A percentile compares a stretch with the other conserved stretches of the same genome.
These are phyloP conservation scores for Zootermopsis nevadensis DNA, from an alignment of 2,888 invertebrate genomes.

Conservation along the genomic window DNA sequence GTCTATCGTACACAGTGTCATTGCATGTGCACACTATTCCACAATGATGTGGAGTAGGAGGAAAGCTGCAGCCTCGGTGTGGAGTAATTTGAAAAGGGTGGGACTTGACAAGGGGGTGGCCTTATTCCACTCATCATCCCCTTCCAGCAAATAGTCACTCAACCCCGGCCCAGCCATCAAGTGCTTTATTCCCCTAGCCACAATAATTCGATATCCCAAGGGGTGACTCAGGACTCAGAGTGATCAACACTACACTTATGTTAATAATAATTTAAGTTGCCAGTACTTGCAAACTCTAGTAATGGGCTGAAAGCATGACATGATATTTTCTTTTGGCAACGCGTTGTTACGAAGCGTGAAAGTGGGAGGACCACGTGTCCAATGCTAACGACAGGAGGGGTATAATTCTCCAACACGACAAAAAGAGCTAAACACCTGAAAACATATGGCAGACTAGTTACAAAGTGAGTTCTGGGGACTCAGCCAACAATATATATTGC, in stretches of 20 bases:
- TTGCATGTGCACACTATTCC: background rate
- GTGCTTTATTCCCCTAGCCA: constrained; percentile 49
- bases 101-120: constrained; percentile 44
- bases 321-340: background rate
- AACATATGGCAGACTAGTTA: background rate
- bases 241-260: constrained; percentile 24
- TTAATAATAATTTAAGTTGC: background rate
- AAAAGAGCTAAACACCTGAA: background rate
- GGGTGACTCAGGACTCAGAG: constrained; percentile 44
- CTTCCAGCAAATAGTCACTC: constrained; percentile 19
- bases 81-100: constrained; percentile 51
- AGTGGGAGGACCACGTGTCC: background rate
- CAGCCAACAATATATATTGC: too few relatives aligned
- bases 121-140: constrained; percentile 35
- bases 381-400: background rate
- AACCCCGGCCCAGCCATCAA: constrained; percentile 25
- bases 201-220: constrained; percentile 48
- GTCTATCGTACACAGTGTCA: background rate
- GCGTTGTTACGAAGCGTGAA: background rate
- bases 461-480: too few relatives aligned
- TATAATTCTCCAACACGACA: too few relatives aligned
- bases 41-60: background rate
- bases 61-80: constrained; percentile 4
- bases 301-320: background rate
- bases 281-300: background rate